Percentiles rank a stretch among this genome's conserved stretches.
These are phyloP conservation scores for Temnothorax ravouxi DNA, from an alignment of 2,888 invertebrate species.

Conservation along the genomic window DNA sequence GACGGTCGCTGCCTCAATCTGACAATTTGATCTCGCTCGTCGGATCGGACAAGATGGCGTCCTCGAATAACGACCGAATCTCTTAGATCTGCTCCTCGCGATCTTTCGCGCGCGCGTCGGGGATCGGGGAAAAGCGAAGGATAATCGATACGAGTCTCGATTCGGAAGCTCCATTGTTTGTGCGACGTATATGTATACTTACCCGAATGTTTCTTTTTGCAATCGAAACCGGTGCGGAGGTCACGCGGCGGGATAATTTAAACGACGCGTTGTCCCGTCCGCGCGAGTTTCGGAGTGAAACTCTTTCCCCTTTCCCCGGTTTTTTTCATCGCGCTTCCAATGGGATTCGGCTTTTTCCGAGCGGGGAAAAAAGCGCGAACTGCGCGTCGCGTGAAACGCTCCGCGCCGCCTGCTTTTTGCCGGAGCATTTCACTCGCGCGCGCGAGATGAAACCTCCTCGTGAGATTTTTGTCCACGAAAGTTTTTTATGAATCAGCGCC, in stretches of 20 bases:
- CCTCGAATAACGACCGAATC: conserved; percentile 48
- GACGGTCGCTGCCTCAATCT: not conserved
- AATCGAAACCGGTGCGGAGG: not conserved
- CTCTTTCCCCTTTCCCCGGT: not conserved
- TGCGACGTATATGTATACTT: not conserved
- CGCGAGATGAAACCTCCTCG: not conserved
- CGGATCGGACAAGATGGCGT: conserved; percentile 68
- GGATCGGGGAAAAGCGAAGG: not conserved
- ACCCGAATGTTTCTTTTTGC: not conserved
- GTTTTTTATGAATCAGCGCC: not conserved
- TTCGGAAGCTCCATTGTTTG: conserved; percentile 1
- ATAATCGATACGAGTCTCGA: conserved; percentile 6
- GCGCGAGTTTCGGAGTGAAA: not conserved
- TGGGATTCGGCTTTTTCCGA: not conserved
- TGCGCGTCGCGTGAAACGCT: not conserved
- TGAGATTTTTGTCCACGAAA: not conserved
- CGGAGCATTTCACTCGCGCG: not conserved
- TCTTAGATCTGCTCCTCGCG: conserved; percentile 26
- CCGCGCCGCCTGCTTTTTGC: conserved; percentile 1
- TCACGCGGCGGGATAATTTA: not conserved
- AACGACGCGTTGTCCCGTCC: not conserved
- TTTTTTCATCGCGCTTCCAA: not conserved
- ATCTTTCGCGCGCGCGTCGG: conserved; percentile 5
- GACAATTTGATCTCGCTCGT: conserved; percentile 62
- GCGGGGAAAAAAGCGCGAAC: not conserved